Base-by-base conservation (phyloP, 2,888 invertebrate species). In the Carcina quercana region DNA sequence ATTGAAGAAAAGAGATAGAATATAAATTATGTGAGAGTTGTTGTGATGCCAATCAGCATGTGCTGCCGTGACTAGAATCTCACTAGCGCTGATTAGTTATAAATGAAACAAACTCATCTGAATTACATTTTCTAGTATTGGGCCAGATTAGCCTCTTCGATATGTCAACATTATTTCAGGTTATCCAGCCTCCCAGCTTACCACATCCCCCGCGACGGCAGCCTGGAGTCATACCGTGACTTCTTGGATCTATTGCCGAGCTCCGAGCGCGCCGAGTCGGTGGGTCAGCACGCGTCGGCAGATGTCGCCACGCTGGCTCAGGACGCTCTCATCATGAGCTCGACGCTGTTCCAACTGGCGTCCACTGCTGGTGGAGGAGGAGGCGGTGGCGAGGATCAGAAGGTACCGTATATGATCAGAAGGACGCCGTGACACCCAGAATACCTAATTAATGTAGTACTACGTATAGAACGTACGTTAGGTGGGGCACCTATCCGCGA, bases 251-350 rank as follows among this genome's bases (percentile, higher is more conserved):
- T 92, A 59, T 73, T 95, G 50, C 96, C 96, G 2, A 88, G 76
- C 28, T 76, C 88, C 32, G 96, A 96, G 66, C 89, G 90, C 44
- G 95, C 96, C 0, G 95, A 95, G 79, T 93, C 91, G 0, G 93
- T 96, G 51, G 96, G 96, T 0, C 95, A 96, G 59, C 95, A 96
- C 71, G 89, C 93, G 2, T 95, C 96, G 50, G 95, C 95, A 0
- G 96, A 96, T 62, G 94, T 96, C 42, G 89, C 93, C 3, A 94
- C 93, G 0, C 87, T 93, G 25, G 94, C 95, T 36, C 45, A 90
- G 58, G 95, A 95, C 57, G 90, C 93, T 0, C 70, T 90, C 39
- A 84, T 86, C 34, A 84, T 95, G 65, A 94, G 94, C 55, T 89
- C 90, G 31, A 94, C 94, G 0, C 71, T 96, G 22, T 88, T 94